Evolutionary conservation across 1,140 invertebrate genomes (phyloP).

Genomic region (Phthorimaea operculella): DNA sequence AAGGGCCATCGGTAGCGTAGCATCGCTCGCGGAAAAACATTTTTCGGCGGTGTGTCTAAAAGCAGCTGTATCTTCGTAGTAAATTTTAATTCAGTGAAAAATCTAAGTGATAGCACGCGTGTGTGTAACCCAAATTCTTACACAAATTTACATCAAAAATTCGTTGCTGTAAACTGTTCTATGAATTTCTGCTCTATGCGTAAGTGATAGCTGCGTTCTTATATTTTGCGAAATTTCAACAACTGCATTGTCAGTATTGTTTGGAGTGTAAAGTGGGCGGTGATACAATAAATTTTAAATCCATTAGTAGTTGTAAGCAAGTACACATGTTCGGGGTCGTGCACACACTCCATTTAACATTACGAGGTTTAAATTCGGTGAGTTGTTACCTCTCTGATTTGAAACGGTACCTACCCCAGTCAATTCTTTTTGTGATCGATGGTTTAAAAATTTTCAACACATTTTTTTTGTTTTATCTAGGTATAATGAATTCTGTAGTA

Average conservation of each 20-base stretch:
- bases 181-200: too few species aligned
- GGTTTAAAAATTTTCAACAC: too few species aligned
- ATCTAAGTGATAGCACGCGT: neutral
- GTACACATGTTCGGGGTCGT: slow-evolving; percentile 60
- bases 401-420: slow-evolving; percentile 25
- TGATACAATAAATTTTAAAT: slow-evolving; percentile 64
- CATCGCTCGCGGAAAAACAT: too few species aligned
- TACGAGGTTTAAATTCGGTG: slow-evolving; percentile 64
- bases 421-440: too few species aligned
- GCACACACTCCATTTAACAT: slow-evolving; percentile 61
- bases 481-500: too few species aligned
- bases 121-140: neutral
- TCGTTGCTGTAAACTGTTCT: too few species aligned
- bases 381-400: slow-evolving; percentile 53
- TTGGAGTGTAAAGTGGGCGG: slow-evolving; percentile 43
- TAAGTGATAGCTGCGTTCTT: too few species aligned
- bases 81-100: neutral
- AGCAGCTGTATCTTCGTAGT: neutral
- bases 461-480: too few species aligned
- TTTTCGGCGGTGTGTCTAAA: too few species aligned
- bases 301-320: slow-evolving; percentile 58
- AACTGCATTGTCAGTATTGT: neutral
- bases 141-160: too few species aligned
- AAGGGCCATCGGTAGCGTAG: too few species aligned
- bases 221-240: neutral